Conservation (phyloP, 2,113 vertebrate species). For the Lasiurus cinereus region DNA sequence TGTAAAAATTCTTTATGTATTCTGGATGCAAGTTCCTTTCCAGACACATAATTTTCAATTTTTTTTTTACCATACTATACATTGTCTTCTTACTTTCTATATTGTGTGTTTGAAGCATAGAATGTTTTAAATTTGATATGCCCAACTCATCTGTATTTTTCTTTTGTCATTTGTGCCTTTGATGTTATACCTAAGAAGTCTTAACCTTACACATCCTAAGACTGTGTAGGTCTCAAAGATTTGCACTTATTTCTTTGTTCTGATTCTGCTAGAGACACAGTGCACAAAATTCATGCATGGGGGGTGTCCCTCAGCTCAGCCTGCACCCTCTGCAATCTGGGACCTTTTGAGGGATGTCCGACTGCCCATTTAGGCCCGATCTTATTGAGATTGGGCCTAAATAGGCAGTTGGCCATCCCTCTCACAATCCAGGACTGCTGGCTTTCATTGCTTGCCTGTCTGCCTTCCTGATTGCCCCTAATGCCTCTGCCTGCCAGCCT, state of each 20-base stretch:
- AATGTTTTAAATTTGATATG: background rate
- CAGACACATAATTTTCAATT: background rate
- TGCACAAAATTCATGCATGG: no score
- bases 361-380: no score
- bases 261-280: background rate
- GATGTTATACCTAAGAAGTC: background rate
- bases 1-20: background rate
- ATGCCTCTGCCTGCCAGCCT: no score
- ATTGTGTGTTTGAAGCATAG: background rate
- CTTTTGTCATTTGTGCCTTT: background rate
- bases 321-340: no score
- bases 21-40: background rate
- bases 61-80: background rate
- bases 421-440: no score
- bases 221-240: background rate
- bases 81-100: background rate
- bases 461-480: no score
- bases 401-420: no score
- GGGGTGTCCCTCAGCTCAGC: no score
- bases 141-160: background rate
- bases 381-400: no score
- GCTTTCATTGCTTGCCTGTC: no score
- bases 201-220: background rate
- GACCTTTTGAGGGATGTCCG: no score
- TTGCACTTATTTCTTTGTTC: background rate